phyloP scores from a whole-genome alignment of 1,140 invertebrate species.

The Vanessa atalanta region DNA sequence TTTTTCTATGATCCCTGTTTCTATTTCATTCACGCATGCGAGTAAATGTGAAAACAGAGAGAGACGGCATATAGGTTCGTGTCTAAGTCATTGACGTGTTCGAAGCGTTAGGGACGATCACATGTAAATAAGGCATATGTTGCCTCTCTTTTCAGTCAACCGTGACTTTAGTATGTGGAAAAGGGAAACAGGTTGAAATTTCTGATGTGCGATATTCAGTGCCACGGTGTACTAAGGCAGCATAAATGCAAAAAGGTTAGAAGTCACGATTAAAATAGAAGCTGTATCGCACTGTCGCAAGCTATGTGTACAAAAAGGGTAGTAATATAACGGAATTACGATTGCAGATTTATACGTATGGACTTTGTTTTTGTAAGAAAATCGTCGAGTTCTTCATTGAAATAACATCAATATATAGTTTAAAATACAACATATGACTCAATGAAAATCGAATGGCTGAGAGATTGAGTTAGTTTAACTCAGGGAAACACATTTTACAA shows the following conservation, averaged over 20 bases:
- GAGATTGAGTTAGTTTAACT: neutral
- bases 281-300: conserved; percentile 19
- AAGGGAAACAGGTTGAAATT: conserved; percentile 38
- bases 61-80: conserved; percentile 38
- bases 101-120: conserved; percentile 37
- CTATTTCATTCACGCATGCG: conserved; percentile 42
- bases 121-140: conserved; percentile 33
- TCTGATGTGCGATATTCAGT: conserved; percentile 37
- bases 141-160: conserved; percentile 41
- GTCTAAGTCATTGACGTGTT: conserved; percentile 47
- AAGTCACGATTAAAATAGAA: conserved; percentile 28
- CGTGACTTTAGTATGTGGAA: conserved; percentile 33
- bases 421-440: no score
- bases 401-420: neutral
- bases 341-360: conserved; percentile 31
- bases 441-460: no score
- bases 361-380: conserved; percentile 19
- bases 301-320: conserved; percentile 34
- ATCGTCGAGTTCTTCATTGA: conserved; percentile 12
- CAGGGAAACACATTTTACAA: neutral
- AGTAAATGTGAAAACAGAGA: conserved; percentile 30
- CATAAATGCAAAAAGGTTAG: conserved; percentile 35
- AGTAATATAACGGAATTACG: conserved; percentile 32
- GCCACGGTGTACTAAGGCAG: conserved; percentile 43
- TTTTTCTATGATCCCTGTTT: conserved; percentile 67